Evolutionary conservation across 1,140 invertebrate genomes (phyloP), one percentile per base, ranked within the genome.

Genomic region (Bombus waltoni): DNA sequence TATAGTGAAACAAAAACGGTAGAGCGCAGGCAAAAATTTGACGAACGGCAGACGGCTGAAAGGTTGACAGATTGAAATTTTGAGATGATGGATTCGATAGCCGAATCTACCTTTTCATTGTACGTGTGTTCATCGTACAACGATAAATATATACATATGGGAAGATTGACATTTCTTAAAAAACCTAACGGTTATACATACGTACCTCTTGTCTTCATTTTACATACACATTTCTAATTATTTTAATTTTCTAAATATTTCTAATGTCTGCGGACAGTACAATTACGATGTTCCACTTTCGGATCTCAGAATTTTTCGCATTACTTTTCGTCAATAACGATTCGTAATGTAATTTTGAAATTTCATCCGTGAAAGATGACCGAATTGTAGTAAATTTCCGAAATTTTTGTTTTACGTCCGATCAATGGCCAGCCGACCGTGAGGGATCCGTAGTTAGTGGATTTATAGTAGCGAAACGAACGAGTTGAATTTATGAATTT

Each of bases 401-500:
- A 44, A 35, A 79, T 47, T 79, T 66, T 66, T 35, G 25, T 15
- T 42, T 42, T 5, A 32, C 18, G n/a, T 28, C 28, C 10, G 38
- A 78, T 66, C 76, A 28, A 44, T 40, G 40, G 9, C 25, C 59
- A 9, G 9, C 42, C 40, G 38, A 65, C 28, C 28, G 28, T n/a
- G 40, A 65, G 35, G 38, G 40, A 70, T 80, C 66, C 40, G 25
- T 80, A 53, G 32, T 70, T 70, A 70, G 22, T 11, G 28, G 44
- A 72, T 72, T 72, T 81, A 81, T 59, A 81, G 47, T 4, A 42
- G 22, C 38, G 44, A 59, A 71, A 59, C 68, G 68, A 81, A 81
- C 47, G 68, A 59, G 70, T 38, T 42, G 70, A 81, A 81, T 73
- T 72, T 81, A 81, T 62, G 70, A 72, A 81, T 81, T 81, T 81